Evolutionary conservation across 2,797 vertebrate species (phyloP).

Genomic region (Gymnoscopelus braueri): DNA sequence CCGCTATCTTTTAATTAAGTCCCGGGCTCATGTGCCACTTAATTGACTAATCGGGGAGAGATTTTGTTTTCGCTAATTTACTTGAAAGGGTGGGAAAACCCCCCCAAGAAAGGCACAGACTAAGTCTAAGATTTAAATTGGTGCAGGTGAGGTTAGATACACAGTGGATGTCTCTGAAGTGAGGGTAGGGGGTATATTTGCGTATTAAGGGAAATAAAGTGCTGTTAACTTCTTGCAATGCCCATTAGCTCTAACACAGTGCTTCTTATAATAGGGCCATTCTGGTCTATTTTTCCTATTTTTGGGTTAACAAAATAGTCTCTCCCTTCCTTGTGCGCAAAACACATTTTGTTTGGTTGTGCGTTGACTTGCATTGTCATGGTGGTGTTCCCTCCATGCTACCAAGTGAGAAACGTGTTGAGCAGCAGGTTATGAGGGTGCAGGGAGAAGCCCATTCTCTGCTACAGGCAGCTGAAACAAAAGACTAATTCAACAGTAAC

Average conservation of each 20-base stretch:
- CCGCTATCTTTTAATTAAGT: slow-evolving; percentile 88
- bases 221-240: slow-evolving; percentile 61
- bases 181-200: slow-evolving; percentile 56
- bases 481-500: slow-evolving; percentile 76
- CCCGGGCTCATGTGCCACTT: slow-evolving; percentile 85
- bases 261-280: slow-evolving; percentile 53
- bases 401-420: slow-evolving; percentile 24
- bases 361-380: neutral
- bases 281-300: slow-evolving; percentile 17
- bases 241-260: slow-evolving; percentile 57
- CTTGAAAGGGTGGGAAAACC: slow-evolving; percentile 66
- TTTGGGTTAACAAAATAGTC: neutral
- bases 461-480: slow-evolving; percentile 69
- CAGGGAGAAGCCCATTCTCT: slow-evolving; percentile 59
- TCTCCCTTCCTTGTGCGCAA: too few relatives aligned
- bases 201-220: slow-evolving; percentile 64
- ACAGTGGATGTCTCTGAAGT: slow-evolving; percentile 69
- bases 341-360: too few relatives aligned
- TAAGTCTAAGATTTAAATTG: slow-evolving; percentile 83
- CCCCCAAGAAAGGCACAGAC: slow-evolving; percentile 65
- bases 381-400: neutral
- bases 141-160: slow-evolving; percentile 68
- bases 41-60: slow-evolving; percentile 85
- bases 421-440: slow-evolving; percentile 33
- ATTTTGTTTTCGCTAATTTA: slow-evolving; percentile 89